These are phyloP conservation scores for Ctenopoma multispine DNA, from an alignment of 2,797 vertebrate genomes.

Conservation along the genomic window DNA sequence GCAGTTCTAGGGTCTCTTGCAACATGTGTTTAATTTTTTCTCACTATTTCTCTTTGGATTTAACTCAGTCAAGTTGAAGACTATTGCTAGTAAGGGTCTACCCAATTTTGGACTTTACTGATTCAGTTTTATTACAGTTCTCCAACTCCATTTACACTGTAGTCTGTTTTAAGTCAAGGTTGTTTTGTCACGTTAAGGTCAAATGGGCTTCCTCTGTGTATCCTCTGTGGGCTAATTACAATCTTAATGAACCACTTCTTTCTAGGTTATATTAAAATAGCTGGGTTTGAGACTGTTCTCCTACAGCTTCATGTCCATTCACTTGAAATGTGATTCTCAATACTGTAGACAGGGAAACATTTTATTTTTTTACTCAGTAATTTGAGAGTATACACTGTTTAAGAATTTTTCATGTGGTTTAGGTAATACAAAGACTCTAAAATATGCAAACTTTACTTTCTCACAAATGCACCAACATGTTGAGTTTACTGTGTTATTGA, in stretches of 20 bases:
- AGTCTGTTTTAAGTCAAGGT: conserved; percentile 5
- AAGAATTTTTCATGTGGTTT: not conserved
- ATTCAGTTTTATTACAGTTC: not conserved
- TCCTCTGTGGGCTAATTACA: not conserved
- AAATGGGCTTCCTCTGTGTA: not conserved
- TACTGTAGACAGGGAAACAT: not conserved
- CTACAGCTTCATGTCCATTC: too few relatives aligned
- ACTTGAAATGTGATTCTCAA: not conserved
- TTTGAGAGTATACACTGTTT: not conserved
- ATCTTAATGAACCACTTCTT: not conserved
- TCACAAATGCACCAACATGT: not conserved
- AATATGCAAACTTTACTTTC: not conserved
- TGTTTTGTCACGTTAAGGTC: conserved; percentile 4
- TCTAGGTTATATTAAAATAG: not conserved
- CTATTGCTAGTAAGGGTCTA: not conserved
- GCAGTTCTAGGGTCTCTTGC: not conserved
- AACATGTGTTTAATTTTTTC: not conserved
- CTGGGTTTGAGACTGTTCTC: not conserved
- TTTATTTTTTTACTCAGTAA: not conserved
- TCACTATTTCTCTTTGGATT: not conserved
- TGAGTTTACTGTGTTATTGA: not conserved
- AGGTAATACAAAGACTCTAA: not conserved
- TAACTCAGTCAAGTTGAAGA: conserved; percentile 2
- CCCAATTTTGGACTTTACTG: not conserved
- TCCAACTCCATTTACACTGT: not conserved